These are phyloP conservation scores for Pecten maximus DNA, from an alignment of 2,888 invertebrate species.

Conservation along the genomic window DNA sequence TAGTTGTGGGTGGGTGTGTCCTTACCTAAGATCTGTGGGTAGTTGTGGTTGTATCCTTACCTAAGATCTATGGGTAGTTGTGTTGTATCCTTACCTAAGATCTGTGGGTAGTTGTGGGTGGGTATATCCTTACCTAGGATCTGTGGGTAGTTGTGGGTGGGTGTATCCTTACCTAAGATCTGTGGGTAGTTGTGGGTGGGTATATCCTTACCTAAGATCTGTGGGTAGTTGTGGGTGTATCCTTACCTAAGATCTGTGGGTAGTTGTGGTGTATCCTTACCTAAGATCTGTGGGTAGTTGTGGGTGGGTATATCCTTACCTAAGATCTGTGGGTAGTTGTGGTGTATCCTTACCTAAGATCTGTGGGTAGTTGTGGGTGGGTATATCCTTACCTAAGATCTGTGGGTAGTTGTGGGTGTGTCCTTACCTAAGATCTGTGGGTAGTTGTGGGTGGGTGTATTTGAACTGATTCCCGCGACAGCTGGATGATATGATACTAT, in stretches of 20 bases:
- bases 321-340: too few species aligned
- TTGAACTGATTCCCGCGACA: slow-evolving; percentile 70
- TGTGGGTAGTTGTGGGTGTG: neutral
- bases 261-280: neutral
- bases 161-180: slow-evolving; percentile 47
- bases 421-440: slow-evolving; percentile 66
- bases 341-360: too few species aligned
- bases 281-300: slow-evolving; percentile 1
- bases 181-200: neutral
- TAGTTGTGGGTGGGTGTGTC: neutral
- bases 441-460: slow-evolving; percentile 61
- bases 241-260: too few species aligned
- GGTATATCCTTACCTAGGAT: slow-evolving; percentile 64
- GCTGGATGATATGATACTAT: slow-evolving; percentile 78
- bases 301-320: neutral
- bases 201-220: neutral
- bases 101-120: neutral
- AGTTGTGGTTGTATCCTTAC: neutral
- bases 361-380: neutral
- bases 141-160: slow-evolving; percentile 59
- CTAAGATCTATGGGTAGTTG: too few species aligned
- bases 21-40: neutral
- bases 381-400: neutral
- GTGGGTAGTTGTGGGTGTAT: neutral
- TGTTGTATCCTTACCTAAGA: neutral